phyloP scores from a whole-genome alignment of 2,113 vertebrate species.

The Coreoperca whiteheadi region DNA sequence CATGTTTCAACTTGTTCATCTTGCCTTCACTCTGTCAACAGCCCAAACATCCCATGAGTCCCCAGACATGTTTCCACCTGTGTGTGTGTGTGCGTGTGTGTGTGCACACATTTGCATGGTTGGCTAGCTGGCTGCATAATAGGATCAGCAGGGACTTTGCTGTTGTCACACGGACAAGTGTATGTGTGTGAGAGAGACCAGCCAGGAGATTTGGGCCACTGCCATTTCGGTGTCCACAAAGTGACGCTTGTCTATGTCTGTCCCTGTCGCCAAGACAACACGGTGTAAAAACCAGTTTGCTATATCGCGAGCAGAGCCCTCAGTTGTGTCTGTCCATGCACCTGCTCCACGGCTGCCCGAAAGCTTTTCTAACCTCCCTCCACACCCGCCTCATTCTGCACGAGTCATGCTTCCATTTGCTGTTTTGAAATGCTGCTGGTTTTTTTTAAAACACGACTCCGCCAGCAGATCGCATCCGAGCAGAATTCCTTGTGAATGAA shows the following conservation, averaged over 20 bases:
- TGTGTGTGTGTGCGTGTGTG: constrained; percentile 30
- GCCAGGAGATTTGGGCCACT: constrained; percentile 43
- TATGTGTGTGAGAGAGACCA: constrained; percentile 8
- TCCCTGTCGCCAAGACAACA: constrained; percentile 48
- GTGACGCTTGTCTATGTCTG: constrained; percentile 25
- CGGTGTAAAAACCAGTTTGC: constrained; percentile 7
- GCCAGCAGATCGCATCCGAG: neutral
- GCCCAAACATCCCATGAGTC: constrained; percentile 23
- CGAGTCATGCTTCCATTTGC: constrained; percentile 45
- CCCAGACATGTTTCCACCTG: constrained; percentile 27
- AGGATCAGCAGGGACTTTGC: constrained; percentile 66
- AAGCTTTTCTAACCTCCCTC: constrained; percentile 18
- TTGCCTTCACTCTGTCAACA: constrained; percentile 17
- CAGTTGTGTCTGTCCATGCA: neutral
- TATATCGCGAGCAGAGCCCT: neutral
- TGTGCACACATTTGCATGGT: constrained; percentile 6
- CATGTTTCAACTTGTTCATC: constrained; percentile 61
- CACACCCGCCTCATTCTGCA: neutral
- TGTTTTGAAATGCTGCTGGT: constrained; percentile 21
- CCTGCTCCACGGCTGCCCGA: constrained; percentile 48
- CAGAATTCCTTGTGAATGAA: constrained; percentile 1
- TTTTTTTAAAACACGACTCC: constrained; percentile 6
- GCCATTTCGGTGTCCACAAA: constrained; percentile 28
- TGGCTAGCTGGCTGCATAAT: constrained; percentile 52
- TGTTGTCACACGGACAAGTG: constrained; percentile 16